phyloP scores from a whole-genome alignment of 2,113 vertebrate species.

The Nicator chloris region DNA sequence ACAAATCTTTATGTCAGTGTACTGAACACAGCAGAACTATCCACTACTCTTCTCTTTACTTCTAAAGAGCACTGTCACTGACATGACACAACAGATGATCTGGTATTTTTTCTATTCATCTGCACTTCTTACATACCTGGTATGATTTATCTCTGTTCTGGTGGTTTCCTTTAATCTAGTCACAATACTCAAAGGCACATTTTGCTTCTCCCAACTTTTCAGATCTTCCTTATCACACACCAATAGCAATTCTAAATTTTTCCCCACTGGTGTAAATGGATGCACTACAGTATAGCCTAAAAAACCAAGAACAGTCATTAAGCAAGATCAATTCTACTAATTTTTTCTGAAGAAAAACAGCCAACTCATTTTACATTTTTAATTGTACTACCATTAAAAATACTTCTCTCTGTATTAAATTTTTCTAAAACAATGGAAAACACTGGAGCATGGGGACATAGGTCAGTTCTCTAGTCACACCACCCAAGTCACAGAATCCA shows the following conservation, averaged over 20 bases:
- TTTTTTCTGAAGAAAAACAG: not conserved
- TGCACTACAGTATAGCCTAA: slow-evolving; percentile 81
- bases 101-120: not conserved
- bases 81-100: not conserved
- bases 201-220: slow-evolving; percentile 77
- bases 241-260: slow-evolving; percentile 77
- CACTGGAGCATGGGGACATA: not conserved
- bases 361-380: not conserved
- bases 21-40: not conserved
- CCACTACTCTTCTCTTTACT: not conserved
- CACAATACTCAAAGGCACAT: slow-evolving; percentile 69
- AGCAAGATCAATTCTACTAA: not conserved
- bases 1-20: not conserved
- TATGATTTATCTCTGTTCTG: slow-evolving; percentile 75
- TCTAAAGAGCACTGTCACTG: not conserved
- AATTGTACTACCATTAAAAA: not conserved
- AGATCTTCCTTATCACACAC: slow-evolving; percentile 65
- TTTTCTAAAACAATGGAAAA: not conserved
- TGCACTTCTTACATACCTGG: slow-evolving; percentile 69
- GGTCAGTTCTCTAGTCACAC: not conserved
- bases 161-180: slow-evolving; percentile 32
- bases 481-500: not conserved
- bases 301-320: not conserved
- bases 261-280: slow-evolving; percentile 81
- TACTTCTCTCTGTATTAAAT: not conserved